Conservation (phyloP, 2,797 vertebrate genomes). For the Melanotaenia maccullochi region DNA sequence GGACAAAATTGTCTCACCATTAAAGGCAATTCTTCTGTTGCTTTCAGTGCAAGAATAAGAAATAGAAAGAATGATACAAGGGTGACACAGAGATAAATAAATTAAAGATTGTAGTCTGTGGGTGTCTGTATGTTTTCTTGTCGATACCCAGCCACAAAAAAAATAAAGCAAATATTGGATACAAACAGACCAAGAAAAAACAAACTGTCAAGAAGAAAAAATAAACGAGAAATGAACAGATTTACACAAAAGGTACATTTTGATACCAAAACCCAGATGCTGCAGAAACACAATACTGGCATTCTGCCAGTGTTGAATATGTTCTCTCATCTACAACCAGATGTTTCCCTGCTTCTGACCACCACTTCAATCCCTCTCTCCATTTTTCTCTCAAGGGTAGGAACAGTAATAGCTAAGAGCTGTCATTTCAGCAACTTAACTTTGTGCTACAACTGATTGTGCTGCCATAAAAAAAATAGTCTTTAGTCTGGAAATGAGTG, state of each 20-base stretch:
- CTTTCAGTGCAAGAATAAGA: conserved; percentile 20
- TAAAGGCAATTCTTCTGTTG: conserved; percentile 10
- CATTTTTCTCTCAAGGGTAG: conserved; percentile 35
- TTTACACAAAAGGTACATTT: conserved; percentile 36
- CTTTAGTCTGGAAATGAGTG: conserved; percentile 64
- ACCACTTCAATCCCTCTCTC: conserved; percentile 28
- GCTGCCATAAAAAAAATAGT: conserved; percentile 53
- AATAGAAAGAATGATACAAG: conserved; percentile 15
- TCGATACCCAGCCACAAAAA: not conserved
- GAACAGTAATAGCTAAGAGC: conserved; percentile 65
- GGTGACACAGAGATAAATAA: conserved; percentile 12
- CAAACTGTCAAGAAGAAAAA: conserved; percentile 3
- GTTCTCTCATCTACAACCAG: conserved; percentile 67
- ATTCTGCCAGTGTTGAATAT: conserved; percentile 67
- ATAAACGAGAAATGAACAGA: conserved; percentile 11
- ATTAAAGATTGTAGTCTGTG: not conserved
- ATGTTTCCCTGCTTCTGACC: conserved; percentile 64
- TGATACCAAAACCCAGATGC: conserved; percentile 39
- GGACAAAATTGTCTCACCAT: conserved; percentile 25
- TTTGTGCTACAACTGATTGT: conserved; percentile 55
- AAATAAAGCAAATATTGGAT: conserved; percentile 1
- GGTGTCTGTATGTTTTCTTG: conserved; percentile 2
- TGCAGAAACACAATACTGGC: conserved; percentile 49
- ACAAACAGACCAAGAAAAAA: conserved; percentile 24
- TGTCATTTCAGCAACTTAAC: conserved; percentile 69